Percentiles rank a stretch among this genome's conserved stretches.
phyloP scores from a whole-genome alignment of 1,140 invertebrate genomes.

The Pseudobourletiella spinata region DNA sequence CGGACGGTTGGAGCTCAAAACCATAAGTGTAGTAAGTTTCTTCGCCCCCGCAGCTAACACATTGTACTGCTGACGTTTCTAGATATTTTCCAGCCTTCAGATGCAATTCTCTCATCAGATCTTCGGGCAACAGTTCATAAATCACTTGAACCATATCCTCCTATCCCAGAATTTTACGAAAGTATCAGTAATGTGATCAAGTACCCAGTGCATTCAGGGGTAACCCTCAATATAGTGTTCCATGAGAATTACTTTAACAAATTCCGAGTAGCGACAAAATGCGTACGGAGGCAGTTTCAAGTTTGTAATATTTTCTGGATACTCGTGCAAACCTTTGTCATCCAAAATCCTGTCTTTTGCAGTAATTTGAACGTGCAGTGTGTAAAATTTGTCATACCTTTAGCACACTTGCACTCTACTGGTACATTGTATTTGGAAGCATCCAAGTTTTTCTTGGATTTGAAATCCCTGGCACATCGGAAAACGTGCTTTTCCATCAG shows the following conservation, averaged over 20 bases:
- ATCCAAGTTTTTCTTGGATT: too few relatives aligned
- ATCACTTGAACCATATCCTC: constrained; percentile 30
- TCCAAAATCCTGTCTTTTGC: too few relatives aligned
- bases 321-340: too few relatives aligned
- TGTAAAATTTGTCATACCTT: too few relatives aligned
- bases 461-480: constrained; percentile 26
- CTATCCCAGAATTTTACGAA: too few relatives aligned
- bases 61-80: constrained; percentile 13
- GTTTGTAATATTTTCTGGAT: too few relatives aligned
- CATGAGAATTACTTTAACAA: constrained; percentile 4
- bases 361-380: too few relatives aligned
- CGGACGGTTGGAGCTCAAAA: constrained; percentile 12
- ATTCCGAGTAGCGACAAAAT: constrained; percentile 31
- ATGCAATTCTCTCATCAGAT: constrained; percentile 27
- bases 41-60: constrained; percentile 22
- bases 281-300: not conserved
- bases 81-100: constrained; percentile 29
- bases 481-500: constrained; percentile 24
- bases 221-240: not conserved
- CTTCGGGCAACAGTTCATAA: constrained; percentile 30
- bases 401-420: too few relatives aligned
- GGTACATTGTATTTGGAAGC: too few relatives aligned
- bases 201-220: too few relatives aligned
- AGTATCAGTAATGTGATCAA: too few relatives aligned
- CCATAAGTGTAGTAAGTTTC: constrained; percentile 22